A percentile compares a stretch with the other conserved stretches of the same genome.
phyloP scores from a whole-genome alignment of 2,113 vertebrate genomes.

The Papio anubis region DNA sequence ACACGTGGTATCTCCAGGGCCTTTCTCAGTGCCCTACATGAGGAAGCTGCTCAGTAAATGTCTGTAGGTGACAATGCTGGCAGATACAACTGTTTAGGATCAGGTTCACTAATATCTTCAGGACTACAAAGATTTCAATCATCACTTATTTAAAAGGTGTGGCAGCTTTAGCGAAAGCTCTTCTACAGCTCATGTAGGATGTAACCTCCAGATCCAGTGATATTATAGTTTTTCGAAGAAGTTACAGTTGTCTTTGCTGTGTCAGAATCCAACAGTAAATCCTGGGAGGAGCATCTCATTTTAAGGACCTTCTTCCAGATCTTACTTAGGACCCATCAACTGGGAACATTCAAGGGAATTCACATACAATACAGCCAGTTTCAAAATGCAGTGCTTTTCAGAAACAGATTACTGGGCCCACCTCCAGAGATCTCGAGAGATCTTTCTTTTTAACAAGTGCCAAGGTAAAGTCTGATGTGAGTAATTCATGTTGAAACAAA shows the following conservation, averaged over 20 bases:
- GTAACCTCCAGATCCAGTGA: background rate
- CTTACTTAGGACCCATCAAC: background rate
- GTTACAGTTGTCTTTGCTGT: slow-evolving; percentile 9
- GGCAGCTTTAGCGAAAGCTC: background rate
- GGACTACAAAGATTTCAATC: background rate
- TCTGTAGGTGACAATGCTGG: background rate
- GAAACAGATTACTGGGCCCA: background rate
- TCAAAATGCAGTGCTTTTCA: background rate
- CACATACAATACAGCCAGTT: background rate
- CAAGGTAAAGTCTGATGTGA: background rate
- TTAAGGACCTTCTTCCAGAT: background rate
- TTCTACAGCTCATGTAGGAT: background rate
- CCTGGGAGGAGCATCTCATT: background rate
- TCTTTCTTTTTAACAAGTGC: background rate
- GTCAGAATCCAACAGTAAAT: slow-evolving; percentile 7
- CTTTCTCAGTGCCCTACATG: background rate
- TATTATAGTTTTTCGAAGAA: background rate
- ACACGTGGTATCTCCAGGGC: background rate
- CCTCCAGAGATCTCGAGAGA: background rate
- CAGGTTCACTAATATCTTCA: background rate
- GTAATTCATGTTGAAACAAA: background rate
- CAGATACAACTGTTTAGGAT: background rate
- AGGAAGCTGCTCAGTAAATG: background rate
- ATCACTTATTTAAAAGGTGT: slow-evolving; percentile 35
- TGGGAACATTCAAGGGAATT: background rate